These are phyloP conservation scores for Diarsia rubi DNA, from an alignment of 2,888 invertebrate genomes.

Conservation along the genomic window DNA sequence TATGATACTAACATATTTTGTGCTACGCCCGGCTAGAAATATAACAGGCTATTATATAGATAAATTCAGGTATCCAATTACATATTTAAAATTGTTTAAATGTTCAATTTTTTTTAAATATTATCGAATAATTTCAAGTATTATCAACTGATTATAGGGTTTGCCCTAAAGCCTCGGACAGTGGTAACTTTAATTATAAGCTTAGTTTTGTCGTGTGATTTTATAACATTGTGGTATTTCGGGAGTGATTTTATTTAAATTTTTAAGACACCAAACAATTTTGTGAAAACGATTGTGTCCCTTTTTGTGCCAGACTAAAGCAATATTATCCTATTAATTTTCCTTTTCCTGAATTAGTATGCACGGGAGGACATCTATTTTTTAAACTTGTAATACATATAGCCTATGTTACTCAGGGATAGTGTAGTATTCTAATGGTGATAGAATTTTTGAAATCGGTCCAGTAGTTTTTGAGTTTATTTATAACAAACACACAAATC, in stretches of 20 bases:
- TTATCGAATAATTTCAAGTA: no score
- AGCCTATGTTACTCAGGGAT: no score
- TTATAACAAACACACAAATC: no score
- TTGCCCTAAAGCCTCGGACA: no score
- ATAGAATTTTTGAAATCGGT: no score
- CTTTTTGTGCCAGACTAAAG: not conserved
- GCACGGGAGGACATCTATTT: no score
- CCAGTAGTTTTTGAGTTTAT: no score
- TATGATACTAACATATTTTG: constrained; percentile 69
- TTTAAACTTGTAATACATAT: no score
- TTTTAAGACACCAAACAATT: not conserved
- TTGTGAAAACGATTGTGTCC: not conserved
- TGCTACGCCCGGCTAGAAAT: constrained; percentile 62
- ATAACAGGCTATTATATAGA: constrained; percentile 14
- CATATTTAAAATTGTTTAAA: no score
- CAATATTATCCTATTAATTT: not conserved
- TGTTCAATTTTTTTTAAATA: no score
- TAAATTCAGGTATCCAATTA: not conserved
- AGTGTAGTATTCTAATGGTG: no score
- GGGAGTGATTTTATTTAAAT: not conserved
- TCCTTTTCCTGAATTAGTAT: not conserved
- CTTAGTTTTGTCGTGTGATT: not conserved
- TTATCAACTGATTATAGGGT: no score
- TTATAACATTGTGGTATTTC: not conserved
- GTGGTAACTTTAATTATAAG: not conserved